Conservation (phyloP, 2,888 invertebrate species). For the Idaea biselata region DNA sequence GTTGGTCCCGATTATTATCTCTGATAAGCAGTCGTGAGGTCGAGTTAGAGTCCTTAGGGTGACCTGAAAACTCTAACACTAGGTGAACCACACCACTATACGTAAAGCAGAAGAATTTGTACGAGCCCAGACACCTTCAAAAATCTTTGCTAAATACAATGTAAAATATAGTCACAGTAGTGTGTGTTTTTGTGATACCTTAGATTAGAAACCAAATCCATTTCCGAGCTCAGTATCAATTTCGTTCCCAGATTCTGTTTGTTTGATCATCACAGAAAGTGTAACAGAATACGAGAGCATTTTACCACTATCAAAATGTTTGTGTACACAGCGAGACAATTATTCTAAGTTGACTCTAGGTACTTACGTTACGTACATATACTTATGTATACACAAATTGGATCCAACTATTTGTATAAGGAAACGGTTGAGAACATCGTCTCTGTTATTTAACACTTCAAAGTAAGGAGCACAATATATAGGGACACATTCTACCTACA, state of each 20-base stretch:
- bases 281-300: constrained; percentile 4
- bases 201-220: neutral
- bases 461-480: constrained; percentile 9
- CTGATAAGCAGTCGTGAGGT: too few relatives aligned
- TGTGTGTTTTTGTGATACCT: too few relatives aligned
- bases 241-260: neutral
- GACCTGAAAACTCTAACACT: too few relatives aligned
- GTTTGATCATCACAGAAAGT: neutral
- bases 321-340: constrained; percentile 14
- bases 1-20: too few relatives aligned
- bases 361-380: constrained; percentile 8
- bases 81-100: too few relatives aligned
- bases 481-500: neutral
- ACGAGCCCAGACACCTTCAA: too few relatives aligned
- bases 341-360: constrained; percentile 16
- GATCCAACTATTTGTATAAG: constrained; percentile 23
- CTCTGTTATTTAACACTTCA: constrained; percentile 10
- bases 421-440: constrained; percentile 17
- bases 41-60: too few relatives aligned
- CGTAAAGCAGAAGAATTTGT: too few relatives aligned
- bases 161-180: too few relatives aligned
- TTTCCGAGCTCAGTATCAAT: neutral
- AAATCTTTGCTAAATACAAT: too few relatives aligned
- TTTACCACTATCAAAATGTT: constrained; percentile 17
- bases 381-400: constrained; percentile 20